Evolutionary conservation across 1,140 invertebrate species (phyloP).

Genomic region (Galleria mellonella): DNA sequence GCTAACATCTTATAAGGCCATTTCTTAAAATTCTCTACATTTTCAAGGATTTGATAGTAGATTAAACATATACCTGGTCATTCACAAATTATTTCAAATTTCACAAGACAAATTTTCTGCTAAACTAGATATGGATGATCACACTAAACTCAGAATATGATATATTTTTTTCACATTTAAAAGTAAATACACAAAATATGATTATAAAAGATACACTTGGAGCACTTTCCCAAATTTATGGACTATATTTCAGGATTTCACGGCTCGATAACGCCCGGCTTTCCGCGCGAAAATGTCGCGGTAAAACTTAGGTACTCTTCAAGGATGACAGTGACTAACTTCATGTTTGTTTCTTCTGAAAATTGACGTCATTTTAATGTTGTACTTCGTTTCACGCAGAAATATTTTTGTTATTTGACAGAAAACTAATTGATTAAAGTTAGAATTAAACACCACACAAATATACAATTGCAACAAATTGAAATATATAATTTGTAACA

Average conservation of each 20-base stretch:
- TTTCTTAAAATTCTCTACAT: neutral
- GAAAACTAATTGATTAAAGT: too few relatives aligned
- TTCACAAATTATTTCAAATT: constrained; percentile 61
- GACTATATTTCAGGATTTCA: constrained; percentile 60
- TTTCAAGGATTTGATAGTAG: neutral
- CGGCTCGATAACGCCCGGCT: constrained; percentile 72
- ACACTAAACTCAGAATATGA: neutral
- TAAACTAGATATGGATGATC: constrained; percentile 34
- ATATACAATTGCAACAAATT: too few relatives aligned
- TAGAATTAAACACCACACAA: too few relatives aligned
- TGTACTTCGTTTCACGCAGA: neutral
- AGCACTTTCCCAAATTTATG: constrained; percentile 38
- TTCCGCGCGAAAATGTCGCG: constrained; percentile 75
- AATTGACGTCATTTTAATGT: constrained; percentile 40
- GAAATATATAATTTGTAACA: too few relatives aligned
- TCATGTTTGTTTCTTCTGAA: constrained; percentile 72
- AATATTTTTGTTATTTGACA: neutral
- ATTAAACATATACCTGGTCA: constrained; percentile 59
- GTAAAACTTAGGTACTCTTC: constrained; percentile 55
- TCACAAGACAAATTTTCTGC: constrained; percentile 42
- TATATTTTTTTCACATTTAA: constrained; percentile 31
- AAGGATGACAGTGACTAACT: constrained; percentile 48
- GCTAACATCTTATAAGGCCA: constrained; percentile 1
- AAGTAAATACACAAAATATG: constrained; percentile 27
- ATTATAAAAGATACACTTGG: constrained; percentile 31